Base-by-base conservation (phyloP, 2,113 vertebrate genomes). In the Chaetops frenatus region DNA sequence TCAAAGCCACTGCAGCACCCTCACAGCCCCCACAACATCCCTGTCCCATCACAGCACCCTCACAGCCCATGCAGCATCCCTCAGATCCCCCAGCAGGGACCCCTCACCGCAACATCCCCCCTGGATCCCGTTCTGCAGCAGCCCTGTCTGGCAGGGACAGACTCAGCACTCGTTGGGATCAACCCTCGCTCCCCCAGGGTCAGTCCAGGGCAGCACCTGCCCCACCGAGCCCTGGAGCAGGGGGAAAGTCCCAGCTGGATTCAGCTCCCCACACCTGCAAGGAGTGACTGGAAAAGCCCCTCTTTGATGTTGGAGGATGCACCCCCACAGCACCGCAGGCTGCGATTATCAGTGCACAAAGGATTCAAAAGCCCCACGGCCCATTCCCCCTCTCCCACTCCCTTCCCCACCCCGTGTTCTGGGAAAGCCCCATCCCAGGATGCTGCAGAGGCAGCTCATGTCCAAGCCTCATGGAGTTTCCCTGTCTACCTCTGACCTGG, bases 101-200 rank as follows among this genome's bases (percentile, higher is more conserved):
- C 31, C 38, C 58, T 64, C 40, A n/a, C 12, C 24, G 4, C 31
- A 18, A 6, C 35, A 36, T 5, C 16, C 25, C 36, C 27, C 33
- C 50, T 25, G 19, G 57, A 38, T 14, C 33, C 36, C 1, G 1
- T 45, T 4, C 42, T 33, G 7, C 60, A 62, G 54, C 38, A 11
- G 23, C 42, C 31, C 79, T 20, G 6, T 4, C 36, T 1, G 0
- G 31, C 6, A 14, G 23, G 50, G 67, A 4, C 7, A 48, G 31
- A 12, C 36, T n/a, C 31, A 2, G 36, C 3, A 6, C 64, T 61
- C 2, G 0, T 6, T 45, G 71, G 78, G 82, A 72, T 40, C 19
- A 4, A 10, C 25, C 64, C 13, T 56, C 0, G 0, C 64, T 70
- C 25, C 85, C 19, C 11, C 1, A 1, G 33, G 48, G 24, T 6